Base-by-base conservation (phyloP, 1,140 invertebrate species). In the Zaprionus taronus region DNA sequence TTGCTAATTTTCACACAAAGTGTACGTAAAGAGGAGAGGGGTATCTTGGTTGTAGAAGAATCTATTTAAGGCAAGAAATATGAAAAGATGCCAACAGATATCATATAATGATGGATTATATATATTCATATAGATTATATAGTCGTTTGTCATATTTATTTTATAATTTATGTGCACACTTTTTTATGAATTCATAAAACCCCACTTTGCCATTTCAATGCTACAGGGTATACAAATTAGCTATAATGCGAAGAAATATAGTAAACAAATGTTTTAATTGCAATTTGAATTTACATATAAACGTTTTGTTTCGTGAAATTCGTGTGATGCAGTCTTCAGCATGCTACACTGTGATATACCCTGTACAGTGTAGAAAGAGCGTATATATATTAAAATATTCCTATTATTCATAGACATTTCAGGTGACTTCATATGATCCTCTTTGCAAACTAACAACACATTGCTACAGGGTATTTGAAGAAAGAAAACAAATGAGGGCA, bases 181-280 rank as follows among this genome's bases (percentile, higher is more conserved):
- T 24, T 12, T 2, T 4, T 22, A 24, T 38, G 2, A 34, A 2
- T 15, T 5, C 5, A 11, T 12, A 5, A 62, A 31, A 47, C 26
- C 15, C 22, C 14, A 12, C 31, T 62, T 38, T 5, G 5, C 4
- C 14, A 20, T 17, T 56, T 34, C 14, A 57, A 31, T 44, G 44
- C 22, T 14, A 47, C 26, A 22, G 36, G 24, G 53, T 57, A 57
- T 56, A 44, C 20, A 67, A 66, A 44, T 67, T 49, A 31, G 53
- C 34, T 49, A 20, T 38, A 22, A 31, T 47, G 61, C 26, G 38
- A 26, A 34, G 49, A 49, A 63, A 58, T 58, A 44, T 20, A 22
- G 24, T 67, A 57, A 67, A 67, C 65, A 58, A 67, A 67, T 60
- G 56, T 69, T 61, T 65, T 53, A 53, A 65, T 65, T 65, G 63